phyloP scores from a whole-genome alignment of 2,888 invertebrate genomes.

The Tipula unca region DNA sequence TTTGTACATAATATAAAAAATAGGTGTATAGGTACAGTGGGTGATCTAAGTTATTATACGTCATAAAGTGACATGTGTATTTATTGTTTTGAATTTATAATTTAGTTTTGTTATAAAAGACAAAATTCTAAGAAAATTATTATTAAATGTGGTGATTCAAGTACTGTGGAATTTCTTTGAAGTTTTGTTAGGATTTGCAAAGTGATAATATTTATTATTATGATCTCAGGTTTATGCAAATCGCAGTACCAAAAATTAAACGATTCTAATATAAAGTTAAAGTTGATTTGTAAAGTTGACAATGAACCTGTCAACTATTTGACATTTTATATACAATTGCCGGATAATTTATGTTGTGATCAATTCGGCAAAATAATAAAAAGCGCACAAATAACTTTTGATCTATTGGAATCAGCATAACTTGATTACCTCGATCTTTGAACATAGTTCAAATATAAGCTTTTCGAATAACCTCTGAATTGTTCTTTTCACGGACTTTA shows the following conservation, averaged over 20 bases:
- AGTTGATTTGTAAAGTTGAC: background rate
- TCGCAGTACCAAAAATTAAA: background rate
- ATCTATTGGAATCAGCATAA: too few relatives aligned
- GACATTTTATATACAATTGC: background rate
- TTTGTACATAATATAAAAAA: background rate
- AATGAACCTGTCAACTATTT: background rate
- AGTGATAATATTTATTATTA: background rate
- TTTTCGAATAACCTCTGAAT: background rate
- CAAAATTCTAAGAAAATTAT: background rate
- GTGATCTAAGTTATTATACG: background rate
- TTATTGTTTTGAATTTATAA: background rate
- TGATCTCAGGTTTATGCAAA: background rate
- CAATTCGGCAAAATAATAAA: background rate
- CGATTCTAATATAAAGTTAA: background rate
- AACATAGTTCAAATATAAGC: background rate
- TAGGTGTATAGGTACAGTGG: background rate
- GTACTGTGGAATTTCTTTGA: background rate
- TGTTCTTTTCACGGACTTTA: too few relatives aligned
- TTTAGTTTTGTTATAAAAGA: background rate
- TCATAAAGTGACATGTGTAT: background rate
- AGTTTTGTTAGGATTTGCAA: background rate
- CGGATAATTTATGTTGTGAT: too few relatives aligned
- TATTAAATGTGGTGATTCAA: background rate
- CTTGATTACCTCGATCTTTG: background rate
- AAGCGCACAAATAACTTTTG: too few relatives aligned